Conservation (phyloP, 2,888 invertebrate genomes). For the Himalopsyche tibetana region DNA sequence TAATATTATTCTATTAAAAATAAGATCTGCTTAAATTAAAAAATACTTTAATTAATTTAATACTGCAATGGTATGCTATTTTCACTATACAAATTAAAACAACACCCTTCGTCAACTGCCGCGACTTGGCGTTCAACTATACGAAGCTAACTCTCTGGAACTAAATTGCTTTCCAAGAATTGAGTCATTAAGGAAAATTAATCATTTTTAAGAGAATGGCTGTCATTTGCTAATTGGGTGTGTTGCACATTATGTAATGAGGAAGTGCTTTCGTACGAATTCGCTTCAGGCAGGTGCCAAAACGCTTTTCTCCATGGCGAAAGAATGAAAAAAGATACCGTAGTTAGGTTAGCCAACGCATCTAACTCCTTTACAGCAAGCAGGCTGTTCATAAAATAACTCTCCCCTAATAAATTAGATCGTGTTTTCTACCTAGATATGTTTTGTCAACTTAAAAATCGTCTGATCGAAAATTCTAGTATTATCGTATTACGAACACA, state of each 20-base stretch:
- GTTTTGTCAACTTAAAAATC: too few species aligned
- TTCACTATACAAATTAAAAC: too few species aligned
- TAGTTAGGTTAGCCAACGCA: constrained; percentile 37
- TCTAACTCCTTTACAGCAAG: neutral
- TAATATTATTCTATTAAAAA: too few species aligned
- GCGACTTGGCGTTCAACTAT: neutral
- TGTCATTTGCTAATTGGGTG: constrained; percentile 50
- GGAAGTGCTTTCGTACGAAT: constrained; percentile 42
- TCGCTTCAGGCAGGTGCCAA: constrained; percentile 53
- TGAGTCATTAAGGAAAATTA: constrained; percentile 38
- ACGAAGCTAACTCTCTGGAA: constrained; percentile 18
- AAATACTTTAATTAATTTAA: too few species aligned
- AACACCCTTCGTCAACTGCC: neutral
- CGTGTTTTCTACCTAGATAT: too few species aligned
- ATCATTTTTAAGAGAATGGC: constrained; percentile 46
- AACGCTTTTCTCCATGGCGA: constrained; percentile 45
- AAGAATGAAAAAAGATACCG: constrained; percentile 35
- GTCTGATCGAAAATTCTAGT: too few species aligned
- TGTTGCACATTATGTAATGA: constrained; percentile 47
- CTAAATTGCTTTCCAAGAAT: constrained; percentile 35
- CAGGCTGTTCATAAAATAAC: neutral
- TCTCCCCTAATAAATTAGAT: neutral
- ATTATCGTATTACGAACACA: too few species aligned
- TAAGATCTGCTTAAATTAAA: too few species aligned
- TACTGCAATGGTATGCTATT: too few species aligned